phyloP scores from a whole-genome alignment of 2,113 vertebrate species.

The Microcebus murinus region DNA sequence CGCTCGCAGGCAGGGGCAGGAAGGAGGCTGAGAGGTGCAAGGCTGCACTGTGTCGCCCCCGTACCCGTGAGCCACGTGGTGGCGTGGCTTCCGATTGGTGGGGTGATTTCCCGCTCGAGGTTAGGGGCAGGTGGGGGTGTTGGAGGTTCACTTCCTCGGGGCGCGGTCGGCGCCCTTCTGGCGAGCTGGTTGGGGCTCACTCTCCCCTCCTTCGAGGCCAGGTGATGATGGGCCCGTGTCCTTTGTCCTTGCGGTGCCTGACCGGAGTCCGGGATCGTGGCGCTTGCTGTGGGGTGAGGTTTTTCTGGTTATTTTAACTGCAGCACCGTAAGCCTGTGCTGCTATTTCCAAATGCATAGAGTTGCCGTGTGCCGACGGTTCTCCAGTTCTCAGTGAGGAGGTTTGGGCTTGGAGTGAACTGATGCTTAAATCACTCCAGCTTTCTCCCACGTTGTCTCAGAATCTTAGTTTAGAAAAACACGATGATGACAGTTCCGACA shows the following conservation, averaged over 20 bases:
- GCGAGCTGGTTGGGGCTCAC: not conserved
- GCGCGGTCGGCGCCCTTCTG: not conserved
- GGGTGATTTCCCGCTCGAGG: not conserved
- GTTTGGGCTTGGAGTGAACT: not conserved
- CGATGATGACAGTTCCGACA: not conserved
- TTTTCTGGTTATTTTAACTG: not conserved
- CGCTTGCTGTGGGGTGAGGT: not conserved
- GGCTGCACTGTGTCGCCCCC: not conserved
- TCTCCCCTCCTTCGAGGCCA: not conserved
- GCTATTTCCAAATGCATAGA: not conserved
- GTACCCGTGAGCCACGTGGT: not conserved
- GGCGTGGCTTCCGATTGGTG: too few species aligned
- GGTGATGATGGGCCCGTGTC: too few species aligned
- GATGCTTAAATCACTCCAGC: not conserved
- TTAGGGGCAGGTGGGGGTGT: not conserved
- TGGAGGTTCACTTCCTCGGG: not conserved
- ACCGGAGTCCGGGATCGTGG: not conserved
- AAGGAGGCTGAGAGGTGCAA: not conserved
- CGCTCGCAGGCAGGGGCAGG: not conserved
- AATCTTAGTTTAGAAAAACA: not conserved
- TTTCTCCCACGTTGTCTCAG: not conserved
- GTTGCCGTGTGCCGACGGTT: not conserved
- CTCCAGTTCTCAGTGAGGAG: not conserved
- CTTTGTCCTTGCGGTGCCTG: too few species aligned
- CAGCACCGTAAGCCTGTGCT: too few species aligned